phyloP scores from a whole-genome alignment of 2,113 vertebrate species.

The Pavo muticus region DNA sequence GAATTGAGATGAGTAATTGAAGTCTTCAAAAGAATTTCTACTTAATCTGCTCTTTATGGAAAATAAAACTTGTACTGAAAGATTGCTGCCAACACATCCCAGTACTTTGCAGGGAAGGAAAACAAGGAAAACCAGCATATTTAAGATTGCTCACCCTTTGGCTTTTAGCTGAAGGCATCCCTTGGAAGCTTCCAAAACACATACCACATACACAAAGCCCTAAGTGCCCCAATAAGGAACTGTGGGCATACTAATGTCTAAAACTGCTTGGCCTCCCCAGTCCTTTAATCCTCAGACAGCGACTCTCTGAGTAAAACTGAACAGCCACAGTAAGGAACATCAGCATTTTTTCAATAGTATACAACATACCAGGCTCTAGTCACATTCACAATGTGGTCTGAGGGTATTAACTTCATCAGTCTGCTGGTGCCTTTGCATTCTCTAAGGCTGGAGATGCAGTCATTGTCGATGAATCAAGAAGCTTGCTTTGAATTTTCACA shows the following conservation, averaged over 20 bases:
- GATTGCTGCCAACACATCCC: neutral
- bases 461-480: conserved; percentile 65
- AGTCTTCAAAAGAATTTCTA: neutral
- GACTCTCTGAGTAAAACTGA: neutral
- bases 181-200: neutral
- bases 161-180: neutral
- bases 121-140: neutral
- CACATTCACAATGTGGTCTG: conserved; percentile 8
- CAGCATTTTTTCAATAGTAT: neutral
- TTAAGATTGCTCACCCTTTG: neutral
- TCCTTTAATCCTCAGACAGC: neutral
- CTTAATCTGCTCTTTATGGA: neutral
- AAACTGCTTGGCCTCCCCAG: neutral
- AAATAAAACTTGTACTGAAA: neutral
- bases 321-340: neutral
- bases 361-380: neutral
- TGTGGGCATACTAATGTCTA: neutral
- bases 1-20: neutral
- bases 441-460: conserved; percentile 44
- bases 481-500: conserved; percentile 73
- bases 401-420: conserved; percentile 57
- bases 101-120: neutral
- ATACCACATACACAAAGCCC: accelerated
- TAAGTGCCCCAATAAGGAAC: neutral
- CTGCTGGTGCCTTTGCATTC: conserved; percentile 44